Conservation (phyloP, 2,888 invertebrate species). For the Endomychus coccineus region DNA sequence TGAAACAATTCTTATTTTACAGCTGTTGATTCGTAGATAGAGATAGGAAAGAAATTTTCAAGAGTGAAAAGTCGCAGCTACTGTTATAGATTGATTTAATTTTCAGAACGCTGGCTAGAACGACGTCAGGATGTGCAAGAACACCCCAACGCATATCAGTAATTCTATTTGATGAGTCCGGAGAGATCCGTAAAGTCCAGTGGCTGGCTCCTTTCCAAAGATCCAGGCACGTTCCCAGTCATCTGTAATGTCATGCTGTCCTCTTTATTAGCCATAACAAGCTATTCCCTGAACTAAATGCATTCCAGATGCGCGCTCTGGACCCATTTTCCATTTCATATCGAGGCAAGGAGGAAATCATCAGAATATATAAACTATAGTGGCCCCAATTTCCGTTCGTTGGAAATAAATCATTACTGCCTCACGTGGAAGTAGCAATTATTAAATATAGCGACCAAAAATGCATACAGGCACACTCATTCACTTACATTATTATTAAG, state of each 20-base stretch:
- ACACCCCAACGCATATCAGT: slow-evolving; percentile 20
- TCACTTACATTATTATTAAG: too few species aligned
- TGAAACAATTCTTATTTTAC: too few species aligned
- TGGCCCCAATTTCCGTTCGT: background rate
- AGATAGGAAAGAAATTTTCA: too few species aligned
- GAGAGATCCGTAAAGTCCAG: slow-evolving; percentile 24
- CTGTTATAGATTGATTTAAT: slow-evolving; percentile 14
- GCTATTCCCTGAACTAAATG: slow-evolving; percentile 32
- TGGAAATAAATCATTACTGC: background rate
- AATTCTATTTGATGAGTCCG: slow-evolving; percentile 25
- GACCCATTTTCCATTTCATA: slow-evolving; percentile 24
- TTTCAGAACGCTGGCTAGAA: slow-evolving; percentile 5
- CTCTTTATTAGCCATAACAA: slow-evolving; percentile 39
- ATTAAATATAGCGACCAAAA: too few species aligned
- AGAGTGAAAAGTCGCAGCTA: too few species aligned
- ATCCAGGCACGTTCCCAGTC: slow-evolving; percentile 29
- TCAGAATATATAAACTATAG: slow-evolving; percentile 26
- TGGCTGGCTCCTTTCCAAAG: slow-evolving; percentile 28
- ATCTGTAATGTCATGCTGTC: slow-evolving; percentile 34
- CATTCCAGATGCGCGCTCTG: slow-evolving; percentile 31
- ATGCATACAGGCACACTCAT: too few species aligned
- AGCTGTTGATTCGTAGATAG: too few species aligned
- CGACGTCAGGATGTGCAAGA: slow-evolving; percentile 17
- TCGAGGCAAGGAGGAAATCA: slow-evolving; percentile 25
- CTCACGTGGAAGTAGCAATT: too few species aligned